phyloP scores from a whole-genome alignment of 2,797 vertebrate genomes.

The Antrozous pallidus region DNA sequence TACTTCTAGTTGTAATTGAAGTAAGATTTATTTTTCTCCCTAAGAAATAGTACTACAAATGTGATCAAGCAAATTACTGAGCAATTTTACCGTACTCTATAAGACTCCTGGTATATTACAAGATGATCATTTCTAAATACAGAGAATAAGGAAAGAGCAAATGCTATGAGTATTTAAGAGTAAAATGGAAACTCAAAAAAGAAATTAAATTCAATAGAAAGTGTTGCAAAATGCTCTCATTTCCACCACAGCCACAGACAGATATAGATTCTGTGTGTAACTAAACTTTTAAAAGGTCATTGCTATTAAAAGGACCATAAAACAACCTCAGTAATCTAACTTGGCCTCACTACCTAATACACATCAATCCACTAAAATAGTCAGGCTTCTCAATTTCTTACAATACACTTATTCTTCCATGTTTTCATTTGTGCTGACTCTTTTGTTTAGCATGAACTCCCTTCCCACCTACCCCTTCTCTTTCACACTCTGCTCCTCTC shows the following conservation, averaged over 20 bases:
- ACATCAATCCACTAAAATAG: neutral
- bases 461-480: neutral
- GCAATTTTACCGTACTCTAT: slow-evolving; percentile 7
- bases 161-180: neutral
- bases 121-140: slow-evolving; percentile 30
- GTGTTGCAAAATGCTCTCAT: neutral
- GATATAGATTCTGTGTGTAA: neutral
- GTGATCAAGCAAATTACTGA: slow-evolving; percentile 29
- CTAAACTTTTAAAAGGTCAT: slow-evolving; percentile 26
- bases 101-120: slow-evolving; percentile 24
- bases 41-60: slow-evolving; percentile 17
- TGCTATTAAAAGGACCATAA: neutral
- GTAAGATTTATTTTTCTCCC: neutral
- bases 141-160: neutral
- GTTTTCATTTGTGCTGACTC: neutral
- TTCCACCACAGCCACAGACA: neutral
- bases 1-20: slow-evolving; percentile 41
- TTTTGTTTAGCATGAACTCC: neutral
- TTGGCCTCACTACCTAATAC: neutral
- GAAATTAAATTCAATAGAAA: slow-evolving; percentile 31
- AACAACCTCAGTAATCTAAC: neutral
- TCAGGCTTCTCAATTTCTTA: neutral
- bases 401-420: neutral
- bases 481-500: neutral
- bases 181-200: slow-evolving; percentile 36